Evolutionary conservation across 2,113 vertebrate species (phyloP).

Genomic region (Silurus asotus): DNA sequence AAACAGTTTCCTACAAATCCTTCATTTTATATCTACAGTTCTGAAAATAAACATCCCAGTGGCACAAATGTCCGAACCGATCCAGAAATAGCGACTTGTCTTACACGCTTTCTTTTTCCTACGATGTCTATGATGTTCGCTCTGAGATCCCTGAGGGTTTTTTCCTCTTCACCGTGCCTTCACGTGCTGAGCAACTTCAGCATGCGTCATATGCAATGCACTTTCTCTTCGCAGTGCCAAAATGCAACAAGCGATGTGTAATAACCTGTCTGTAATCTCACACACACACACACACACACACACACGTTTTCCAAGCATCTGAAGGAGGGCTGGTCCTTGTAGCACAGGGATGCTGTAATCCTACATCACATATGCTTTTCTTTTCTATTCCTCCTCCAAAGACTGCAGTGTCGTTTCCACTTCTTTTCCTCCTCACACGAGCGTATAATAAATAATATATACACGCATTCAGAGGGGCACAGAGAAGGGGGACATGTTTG

Average conservation of each 20-base stretch:
- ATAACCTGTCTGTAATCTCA: neutral
- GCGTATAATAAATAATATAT: neutral
- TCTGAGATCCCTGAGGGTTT: neutral
- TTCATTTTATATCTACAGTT: neutral
- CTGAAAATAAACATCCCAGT: neutral
- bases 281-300: constrained; percentile 5
- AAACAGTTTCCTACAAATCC: neutral
- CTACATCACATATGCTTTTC: neutral
- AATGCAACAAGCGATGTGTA: neutral
- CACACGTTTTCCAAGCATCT: constrained; percentile 15
- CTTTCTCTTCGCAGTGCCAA: constrained; percentile 39
- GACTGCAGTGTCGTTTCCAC: neutral
- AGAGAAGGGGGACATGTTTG: no score
- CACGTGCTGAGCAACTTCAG: constrained; percentile 27
- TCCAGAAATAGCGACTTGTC: neutral
- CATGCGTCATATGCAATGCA: constrained; percentile 30
- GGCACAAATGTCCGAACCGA: neutral
- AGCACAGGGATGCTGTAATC: constrained; percentile 4
- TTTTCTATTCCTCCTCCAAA: neutral
- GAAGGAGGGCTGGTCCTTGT: constrained; percentile 51
- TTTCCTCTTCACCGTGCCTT: constrained; percentile 44
- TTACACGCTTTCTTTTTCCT: neutral
- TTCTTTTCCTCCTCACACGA: constrained; percentile 36
- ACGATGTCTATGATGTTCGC: neutral
- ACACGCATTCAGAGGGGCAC: neutral